Evolutionary conservation across 35 echinoderm and acorn worm genomes (phyloP), one percentile per base, ranked within the genome.

Genomic region (Ptychodera flava): DNA sequence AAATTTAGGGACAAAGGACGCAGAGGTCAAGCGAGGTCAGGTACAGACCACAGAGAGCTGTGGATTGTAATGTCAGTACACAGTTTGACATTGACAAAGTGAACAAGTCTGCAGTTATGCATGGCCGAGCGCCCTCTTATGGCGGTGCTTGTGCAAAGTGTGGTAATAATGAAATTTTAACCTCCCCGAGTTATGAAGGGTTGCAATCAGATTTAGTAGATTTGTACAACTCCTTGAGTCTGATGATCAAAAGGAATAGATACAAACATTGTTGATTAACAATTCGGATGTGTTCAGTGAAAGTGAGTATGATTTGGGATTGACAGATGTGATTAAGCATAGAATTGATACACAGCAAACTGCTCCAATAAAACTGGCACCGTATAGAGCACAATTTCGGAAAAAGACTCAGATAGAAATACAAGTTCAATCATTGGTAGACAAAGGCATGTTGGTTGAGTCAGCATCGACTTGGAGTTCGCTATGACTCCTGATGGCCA

Each of bases 391-490:
- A 28, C 76, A 79, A 1, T 85, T 85, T 77, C 27, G 31, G 28
- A 83, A 83, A 16, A 78, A 81, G 28, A 32, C 34, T 0, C 80
- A 92, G 83, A 88, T 92, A 16, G 78, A 92, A 28, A 35, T 33
- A 29, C 90, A 88, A 80, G 27, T 82, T 27, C 30, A 78, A 52
- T 28, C 34, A 16, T 64, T 87, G 77, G 34, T 87, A 35, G 35
- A 79, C 10, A 1, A 34, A 16, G 31, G 33, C 15, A 35, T 87
- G 1, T 35, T 87, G 1, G 82, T 0, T 78, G 0, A 16, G 30
- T 34, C 77, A 22, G 38, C 31, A 36, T 90, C 84, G n/a, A 64
- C 93, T 16, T 91, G 93, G 93, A 45, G 79, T 32, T 36, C 78
- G 16, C 85, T 36, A n/a, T 16, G 83, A 16, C 80, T 94, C 0